Base-by-base conservation (phyloP, 23 tunicate species). In the Botrylloides violaceus region DNA sequence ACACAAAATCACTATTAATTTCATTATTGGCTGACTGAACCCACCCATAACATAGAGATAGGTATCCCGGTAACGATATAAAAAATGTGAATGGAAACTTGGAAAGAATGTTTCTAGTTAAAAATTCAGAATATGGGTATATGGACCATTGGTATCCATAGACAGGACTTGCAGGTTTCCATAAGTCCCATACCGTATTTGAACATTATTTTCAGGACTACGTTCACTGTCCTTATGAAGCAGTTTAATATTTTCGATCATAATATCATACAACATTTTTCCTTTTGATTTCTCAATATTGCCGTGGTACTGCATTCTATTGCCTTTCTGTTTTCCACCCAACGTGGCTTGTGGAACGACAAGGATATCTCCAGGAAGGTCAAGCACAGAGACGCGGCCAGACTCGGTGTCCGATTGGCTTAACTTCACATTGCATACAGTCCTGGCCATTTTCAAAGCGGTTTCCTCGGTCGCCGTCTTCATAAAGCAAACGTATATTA, bases 321-420 rank as follows among this genome's bases (percentile, higher is more conserved):
- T 91, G 38, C 98, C 98, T 55, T 84, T 91, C 47, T 78, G 75
- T 70, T 84, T 91, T 35, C 98, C 98, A 6, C 98, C 98, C 3
- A 91, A 37, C 36, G 92, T 84, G 5, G 92, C 98, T 68, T 91
- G 98, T 2, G 98, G 98, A 33, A 91, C 84, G 2, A 91, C 59
- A 2, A 91, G 58, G 25, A 91, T 75, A 53, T 80, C 83, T 18
- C 91, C 85, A 18, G 77, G 75, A 1, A 91, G 35, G 53, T 89
- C 96, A 15, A 73, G 3, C 32, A 89, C 60, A 31, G 89, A 89
- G 64, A 77, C 72, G 4, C 78, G 70, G 23, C 22, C 35, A 28
- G 53, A 65, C 9, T 66, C 32, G 75, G 59, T 26, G 65, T 77
- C 57, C 24, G 39, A 49, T 70, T 55, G 61, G 50, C 82, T 66